A percentile compares a stretch with the other conserved stretches of the same genome.
Conservation (phyloP, 2,797 vertebrate genomes). For the Tapirus indicus region DNA sequence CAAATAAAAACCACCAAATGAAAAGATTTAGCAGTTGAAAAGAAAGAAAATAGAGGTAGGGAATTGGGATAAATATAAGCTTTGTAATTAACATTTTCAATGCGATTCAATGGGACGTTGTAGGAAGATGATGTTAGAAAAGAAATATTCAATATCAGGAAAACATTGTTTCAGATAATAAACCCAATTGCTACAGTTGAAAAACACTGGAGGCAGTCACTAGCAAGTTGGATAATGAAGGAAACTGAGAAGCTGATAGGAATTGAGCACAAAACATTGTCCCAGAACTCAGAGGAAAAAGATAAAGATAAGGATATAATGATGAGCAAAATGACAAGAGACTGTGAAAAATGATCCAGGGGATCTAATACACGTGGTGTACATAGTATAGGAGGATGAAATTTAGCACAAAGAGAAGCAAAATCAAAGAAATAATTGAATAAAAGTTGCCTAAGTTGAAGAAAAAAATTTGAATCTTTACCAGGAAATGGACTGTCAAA, state of each 20-base stretch:
- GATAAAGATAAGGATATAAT: neutral
- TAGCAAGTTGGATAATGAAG: neutral
- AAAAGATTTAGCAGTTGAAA: neutral
- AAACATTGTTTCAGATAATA: slow-evolving; percentile 53
- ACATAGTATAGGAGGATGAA: neutral
- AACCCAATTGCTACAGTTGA: neutral
- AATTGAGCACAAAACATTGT: neutral
- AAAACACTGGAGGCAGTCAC: neutral
- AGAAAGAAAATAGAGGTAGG: neutral
- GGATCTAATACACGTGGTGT: neutral
- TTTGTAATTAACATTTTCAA: neutral
- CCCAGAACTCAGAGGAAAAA: neutral
- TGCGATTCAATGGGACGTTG: neutral
- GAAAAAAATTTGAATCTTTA: neutral
- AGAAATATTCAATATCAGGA: neutral
- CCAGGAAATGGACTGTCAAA: neutral
- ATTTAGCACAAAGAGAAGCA: neutral
- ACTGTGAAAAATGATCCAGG: neutral
- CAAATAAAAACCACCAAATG: neutral
- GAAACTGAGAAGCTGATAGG: neutral
- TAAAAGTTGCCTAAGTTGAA: neutral
- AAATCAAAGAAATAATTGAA: neutral
- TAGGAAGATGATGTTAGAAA: neutral
- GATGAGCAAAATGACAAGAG: slow-evolving; percentile 16
- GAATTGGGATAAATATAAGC: neutral